A percentile compares a stretch with the other conserved stretches of the same genome.
These are phyloP conservation scores for Lycaon pictus DNA, from an alignment of 2,113 vertebrate species.

Conservation along the genomic window DNA sequence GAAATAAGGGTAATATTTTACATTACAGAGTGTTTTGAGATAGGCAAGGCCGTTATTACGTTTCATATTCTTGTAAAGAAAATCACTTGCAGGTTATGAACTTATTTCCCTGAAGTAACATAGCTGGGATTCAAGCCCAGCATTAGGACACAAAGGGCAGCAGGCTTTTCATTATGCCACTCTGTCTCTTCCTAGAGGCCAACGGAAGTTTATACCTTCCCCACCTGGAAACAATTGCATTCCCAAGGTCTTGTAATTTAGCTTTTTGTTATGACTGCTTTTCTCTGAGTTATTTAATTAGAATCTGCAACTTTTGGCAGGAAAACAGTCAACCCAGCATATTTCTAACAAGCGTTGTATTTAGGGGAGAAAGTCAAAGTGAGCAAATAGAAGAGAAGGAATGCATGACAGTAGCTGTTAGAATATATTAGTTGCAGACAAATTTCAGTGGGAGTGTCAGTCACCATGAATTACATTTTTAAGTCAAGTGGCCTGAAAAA, in stretches of 20 bases:
- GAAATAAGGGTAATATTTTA: conserved; percentile 66
- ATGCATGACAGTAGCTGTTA: conserved; percentile 53
- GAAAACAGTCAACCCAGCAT: conserved; percentile 68
- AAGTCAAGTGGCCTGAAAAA: conserved; percentile 64
- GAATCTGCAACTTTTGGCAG: conserved; percentile 74
- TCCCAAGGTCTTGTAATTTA: conserved; percentile 65
- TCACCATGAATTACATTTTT: conserved; percentile 74
- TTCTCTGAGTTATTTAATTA: conserved; percentile 78
- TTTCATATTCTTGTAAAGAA: conserved; percentile 49
- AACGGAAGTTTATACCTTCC: conserved; percentile 3
- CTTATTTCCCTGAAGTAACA: conserved; percentile 69
- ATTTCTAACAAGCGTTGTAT: conserved; percentile 75
- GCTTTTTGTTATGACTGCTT: conserved; percentile 67
- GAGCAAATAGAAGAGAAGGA: conserved; percentile 63
- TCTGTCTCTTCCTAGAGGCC: conserved; percentile 46
- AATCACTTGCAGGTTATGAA: conserved; percentile 54
- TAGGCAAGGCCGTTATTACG: not conserved
- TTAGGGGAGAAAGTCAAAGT: conserved; percentile 68
- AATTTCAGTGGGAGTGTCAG: conserved; percentile 73
- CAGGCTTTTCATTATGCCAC: conserved; percentile 34
- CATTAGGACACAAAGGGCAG: conserved; percentile 29
- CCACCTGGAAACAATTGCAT: conserved; percentile 60
- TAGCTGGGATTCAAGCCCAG: conserved; percentile 58
- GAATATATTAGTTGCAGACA: conserved; percentile 72
- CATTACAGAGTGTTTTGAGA: conserved; percentile 27